These are phyloP conservation scores for Scomber japonicus DNA, from an alignment of 2,113 vertebrate genomes.

Conservation along the genomic window DNA sequence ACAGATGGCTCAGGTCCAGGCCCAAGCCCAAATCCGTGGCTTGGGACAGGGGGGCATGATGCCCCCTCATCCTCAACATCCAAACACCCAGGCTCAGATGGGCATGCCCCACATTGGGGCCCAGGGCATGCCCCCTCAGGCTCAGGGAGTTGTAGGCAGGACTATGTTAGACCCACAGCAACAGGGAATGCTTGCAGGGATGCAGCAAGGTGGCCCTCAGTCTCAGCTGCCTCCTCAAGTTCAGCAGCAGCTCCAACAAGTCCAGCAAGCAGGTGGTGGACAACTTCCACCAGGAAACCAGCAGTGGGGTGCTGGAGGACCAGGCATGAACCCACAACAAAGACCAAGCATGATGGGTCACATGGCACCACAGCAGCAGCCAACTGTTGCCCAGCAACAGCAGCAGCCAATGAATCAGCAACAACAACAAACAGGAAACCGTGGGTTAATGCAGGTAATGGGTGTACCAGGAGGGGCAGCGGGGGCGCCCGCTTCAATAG, in stretches of 20 bases:
- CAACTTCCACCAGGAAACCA: conserved; percentile 84
- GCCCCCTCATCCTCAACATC: conserved; percentile 87
- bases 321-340: conserved; percentile 82
- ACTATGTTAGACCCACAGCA: conserved; percentile 84
- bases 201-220: conserved; percentile 88
- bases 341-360: conserved; percentile 91
- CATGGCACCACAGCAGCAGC: conserved; percentile 85
- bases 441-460: conserved; percentile 85
- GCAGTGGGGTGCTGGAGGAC: conserved; percentile 83
- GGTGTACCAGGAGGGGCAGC: conserved; percentile 58
- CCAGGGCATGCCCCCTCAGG: conserved; percentile 85
- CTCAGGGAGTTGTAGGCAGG: conserved; percentile 79
- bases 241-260: conserved; percentile 85
- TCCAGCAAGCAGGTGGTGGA: conserved; percentile 70
- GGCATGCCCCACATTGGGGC: conserved; percentile 89
- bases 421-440: conserved; percentile 78
- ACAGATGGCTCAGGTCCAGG: conserved; percentile 91
- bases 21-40: conserved; percentile 88
- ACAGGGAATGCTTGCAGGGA: conserved; percentile 84
- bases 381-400: conserved; percentile 75
- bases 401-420: conserved; percentile 73
- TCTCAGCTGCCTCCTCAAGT: conserved; percentile 84
- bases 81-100: conserved; percentile 88
- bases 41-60: conserved; percentile 84
- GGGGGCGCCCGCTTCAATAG: conserved; percentile 65